A percentile compares a stretch with the other conserved stretches of the same genome.
Conservation (phyloP, 2,888 invertebrate genomes). For the Pteria penguin region DNA sequence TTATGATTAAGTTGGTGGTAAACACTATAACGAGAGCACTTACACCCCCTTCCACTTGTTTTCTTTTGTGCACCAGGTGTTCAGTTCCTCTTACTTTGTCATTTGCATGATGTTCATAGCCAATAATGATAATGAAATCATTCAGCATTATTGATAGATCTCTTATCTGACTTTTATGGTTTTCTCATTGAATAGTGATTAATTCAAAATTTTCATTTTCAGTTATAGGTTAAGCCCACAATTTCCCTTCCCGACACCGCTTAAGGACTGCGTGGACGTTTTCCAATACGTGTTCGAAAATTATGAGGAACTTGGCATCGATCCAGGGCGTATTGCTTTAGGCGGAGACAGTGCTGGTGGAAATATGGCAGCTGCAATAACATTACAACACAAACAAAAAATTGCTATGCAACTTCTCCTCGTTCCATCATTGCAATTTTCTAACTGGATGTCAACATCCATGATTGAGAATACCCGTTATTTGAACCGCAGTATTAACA, state of each 20-base stretch:
- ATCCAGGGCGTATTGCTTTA: too few species aligned
- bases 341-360: slow-evolving; percentile 67
- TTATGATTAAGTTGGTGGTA: too few species aligned
- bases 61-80: too few species aligned
- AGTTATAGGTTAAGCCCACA: slow-evolving; percentile 63
- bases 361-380: slow-evolving; percentile 62
- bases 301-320: slow-evolving; percentile 53
- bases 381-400: slow-evolving; percentile 50
- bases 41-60: too few species aligned
- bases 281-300: slow-evolving; percentile 69
- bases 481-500: slow-evolving; percentile 55
- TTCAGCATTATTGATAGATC: too few species aligned
- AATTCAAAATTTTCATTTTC: too few species aligned
- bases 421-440: slow-evolving; percentile 76
- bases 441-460: slow-evolving; percentile 56
- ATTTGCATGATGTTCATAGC: too few species aligned
- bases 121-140: too few species aligned
- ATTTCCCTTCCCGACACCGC: slow-evolving; percentile 56
- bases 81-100: too few species aligned
- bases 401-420: slow-evolving; percentile 74
- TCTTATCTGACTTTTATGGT: too few species aligned
- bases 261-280: slow-evolving; percentile 57
- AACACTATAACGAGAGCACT: too few species aligned
- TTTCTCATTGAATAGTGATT: too few species aligned
- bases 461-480: slow-evolving; percentile 57